Percentiles rank a stretch among this genome's conserved stretches.
These are phyloP conservation scores for Sclerurus mexicanus DNA, from an alignment of 2,113 vertebrate species.

Conservation along the genomic window DNA sequence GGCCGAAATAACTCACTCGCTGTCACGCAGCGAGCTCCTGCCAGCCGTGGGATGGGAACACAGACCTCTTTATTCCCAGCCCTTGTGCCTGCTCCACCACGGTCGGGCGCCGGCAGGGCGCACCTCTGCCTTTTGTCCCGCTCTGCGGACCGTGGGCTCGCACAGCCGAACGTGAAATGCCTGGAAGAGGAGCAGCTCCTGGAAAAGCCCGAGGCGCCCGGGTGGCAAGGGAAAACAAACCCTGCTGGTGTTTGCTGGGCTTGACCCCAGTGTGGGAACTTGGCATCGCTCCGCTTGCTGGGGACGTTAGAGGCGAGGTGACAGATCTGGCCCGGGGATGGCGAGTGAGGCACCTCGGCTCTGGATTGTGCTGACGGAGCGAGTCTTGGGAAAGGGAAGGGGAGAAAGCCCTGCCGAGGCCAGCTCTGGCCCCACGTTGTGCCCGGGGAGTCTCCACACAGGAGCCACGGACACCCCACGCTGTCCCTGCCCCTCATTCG, in stretches of 20 bases:
- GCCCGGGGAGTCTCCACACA: neutral
- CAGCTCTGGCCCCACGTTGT: neutral
- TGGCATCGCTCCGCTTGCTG: neutral
- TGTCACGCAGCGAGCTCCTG: neutral
- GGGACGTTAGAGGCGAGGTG: neutral
- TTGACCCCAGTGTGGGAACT: neutral
- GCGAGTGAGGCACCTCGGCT: neutral
- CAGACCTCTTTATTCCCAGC: neutral
- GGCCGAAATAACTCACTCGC: neutral
- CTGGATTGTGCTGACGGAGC: conserved; percentile 16
- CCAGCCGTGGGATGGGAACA: neutral
- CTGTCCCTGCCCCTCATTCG: neutral
- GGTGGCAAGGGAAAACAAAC: neutral
- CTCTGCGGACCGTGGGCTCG: neutral
- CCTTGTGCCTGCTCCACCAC: fast-evolving
- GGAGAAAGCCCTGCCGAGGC: conserved; percentile 8
- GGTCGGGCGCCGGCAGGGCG: fast-evolving
- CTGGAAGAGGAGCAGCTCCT: neutral
- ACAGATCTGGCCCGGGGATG: neutral
- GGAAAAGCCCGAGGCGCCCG: neutral
- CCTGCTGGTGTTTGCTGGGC: neutral
- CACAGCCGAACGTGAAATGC: neutral
- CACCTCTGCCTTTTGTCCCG: neutral
- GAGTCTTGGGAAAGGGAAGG: neutral
- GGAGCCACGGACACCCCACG: neutral